Evolutionary conservation across 2,797 vertebrate species (phyloP).

Genomic region (Pteropus rufus): DNA sequence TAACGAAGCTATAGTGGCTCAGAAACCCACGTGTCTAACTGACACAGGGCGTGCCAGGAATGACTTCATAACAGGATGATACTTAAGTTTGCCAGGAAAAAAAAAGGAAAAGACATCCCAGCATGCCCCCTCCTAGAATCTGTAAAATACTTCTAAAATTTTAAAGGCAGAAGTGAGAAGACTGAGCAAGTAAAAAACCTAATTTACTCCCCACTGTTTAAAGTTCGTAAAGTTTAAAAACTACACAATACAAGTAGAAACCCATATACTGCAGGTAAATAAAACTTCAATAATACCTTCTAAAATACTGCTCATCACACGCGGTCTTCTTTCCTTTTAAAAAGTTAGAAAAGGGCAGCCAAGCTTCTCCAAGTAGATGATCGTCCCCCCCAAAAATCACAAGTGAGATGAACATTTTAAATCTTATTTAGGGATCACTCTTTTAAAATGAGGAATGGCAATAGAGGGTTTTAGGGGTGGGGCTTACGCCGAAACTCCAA

Average conservation of each 20-base stretch:
- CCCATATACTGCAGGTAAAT: not conserved
- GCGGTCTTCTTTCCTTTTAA: not conserved
- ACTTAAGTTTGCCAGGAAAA: not conserved
- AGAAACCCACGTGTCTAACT: not conserved
- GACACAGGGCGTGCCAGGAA: not conserved
- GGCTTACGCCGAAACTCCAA: not conserved
- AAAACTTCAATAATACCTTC: not conserved
- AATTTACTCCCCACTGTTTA: not conserved
- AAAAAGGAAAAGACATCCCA: not conserved
- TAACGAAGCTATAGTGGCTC: not conserved
- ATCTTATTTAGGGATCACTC: not conserved
- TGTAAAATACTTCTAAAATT: not conserved
- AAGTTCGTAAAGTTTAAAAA: not conserved
- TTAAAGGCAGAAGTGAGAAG: not conserved
- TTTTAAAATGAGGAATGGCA: not conserved
- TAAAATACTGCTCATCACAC: not conserved
- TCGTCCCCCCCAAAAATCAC: not conserved
- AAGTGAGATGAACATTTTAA: not conserved
- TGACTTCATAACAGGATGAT: not conserved
- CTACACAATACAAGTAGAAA: not conserved
- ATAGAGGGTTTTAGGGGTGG: not conserved
- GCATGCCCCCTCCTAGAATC: not conserved
- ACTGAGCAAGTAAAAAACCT: not conserved
- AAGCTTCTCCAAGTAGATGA: not conserved
- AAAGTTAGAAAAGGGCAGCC: not conserved